Evolutionary conservation across 2,888 invertebrate species (phyloP).

Genomic region (Sussaba pulchella): DNA sequence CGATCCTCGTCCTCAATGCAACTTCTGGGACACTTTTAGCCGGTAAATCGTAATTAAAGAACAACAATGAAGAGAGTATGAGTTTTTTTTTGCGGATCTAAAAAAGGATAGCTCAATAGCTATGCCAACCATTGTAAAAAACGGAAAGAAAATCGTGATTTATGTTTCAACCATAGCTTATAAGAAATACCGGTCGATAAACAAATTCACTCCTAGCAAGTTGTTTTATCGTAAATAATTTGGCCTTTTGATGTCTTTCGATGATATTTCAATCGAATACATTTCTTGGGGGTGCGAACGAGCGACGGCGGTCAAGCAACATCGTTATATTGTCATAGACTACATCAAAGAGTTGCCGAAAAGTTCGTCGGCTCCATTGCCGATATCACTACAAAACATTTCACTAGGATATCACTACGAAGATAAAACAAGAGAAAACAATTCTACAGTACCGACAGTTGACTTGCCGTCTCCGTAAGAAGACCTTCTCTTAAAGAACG

Average conservation of each 20-base stretch:
- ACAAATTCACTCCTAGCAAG: background rate
- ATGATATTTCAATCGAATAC: conserved; percentile 27
- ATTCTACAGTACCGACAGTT: background rate
- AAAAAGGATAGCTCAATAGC: no score
- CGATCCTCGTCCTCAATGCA: background rate
- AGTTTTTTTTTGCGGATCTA: no score
- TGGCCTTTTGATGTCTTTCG: background rate
- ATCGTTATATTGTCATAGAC: no score
- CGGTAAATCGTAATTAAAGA: no score
- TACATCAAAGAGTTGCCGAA: no score
- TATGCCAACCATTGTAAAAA: no score
- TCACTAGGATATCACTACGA: no score
- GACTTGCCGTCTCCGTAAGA: conserved; percentile 16
- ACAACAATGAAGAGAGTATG: no score
- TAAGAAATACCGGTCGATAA: conserved; percentile 15
- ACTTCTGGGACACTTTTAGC: conserved; percentile 9
- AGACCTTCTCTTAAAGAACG: background rate
- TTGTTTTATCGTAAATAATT: conserved; percentile 32
- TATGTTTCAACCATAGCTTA: background rate
- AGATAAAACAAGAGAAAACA: no score
- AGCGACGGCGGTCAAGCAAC: background rate
- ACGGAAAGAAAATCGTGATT: no score
- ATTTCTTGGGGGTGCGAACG: conserved; percentile 1
- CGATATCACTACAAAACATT: no score
- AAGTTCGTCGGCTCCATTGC: no score